These are phyloP conservation scores for Selenia dentaria DNA, from an alignment of 2,888 invertebrate genomes.

Conservation along the genomic window DNA sequence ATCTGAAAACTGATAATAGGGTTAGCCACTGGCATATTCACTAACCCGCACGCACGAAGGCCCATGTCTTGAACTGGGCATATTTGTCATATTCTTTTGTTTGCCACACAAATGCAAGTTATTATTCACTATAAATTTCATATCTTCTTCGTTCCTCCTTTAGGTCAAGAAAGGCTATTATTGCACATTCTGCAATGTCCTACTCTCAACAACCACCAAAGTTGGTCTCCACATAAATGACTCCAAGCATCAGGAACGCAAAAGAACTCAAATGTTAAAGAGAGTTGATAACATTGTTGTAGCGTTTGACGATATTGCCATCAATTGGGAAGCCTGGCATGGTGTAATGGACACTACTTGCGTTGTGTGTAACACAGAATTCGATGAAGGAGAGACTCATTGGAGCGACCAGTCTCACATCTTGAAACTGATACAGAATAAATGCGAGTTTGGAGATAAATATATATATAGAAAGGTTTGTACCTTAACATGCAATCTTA, in stretches of 20 bases:
- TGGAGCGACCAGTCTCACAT: conserved; percentile 41
- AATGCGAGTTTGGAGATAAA: conserved; percentile 40
- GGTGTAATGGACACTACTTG: conserved; percentile 52
- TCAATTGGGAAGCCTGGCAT: conserved; percentile 52
- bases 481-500: no score
- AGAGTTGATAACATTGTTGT: conserved; percentile 12
- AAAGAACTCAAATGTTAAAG: conserved; percentile 12
- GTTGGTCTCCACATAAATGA: conserved; percentile 25
- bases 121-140: no score
- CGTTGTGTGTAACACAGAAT: conserved; percentile 51
- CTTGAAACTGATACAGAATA: conserved; percentile 51
- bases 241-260: conserved; percentile 16
- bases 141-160: no score
- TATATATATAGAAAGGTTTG: conserved; percentile 53
- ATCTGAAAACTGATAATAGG: no score
- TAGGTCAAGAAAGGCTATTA: conserved; percentile 47
- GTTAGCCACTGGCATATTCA: no score
- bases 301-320: conserved; percentile 25
- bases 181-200: conserved; percentile 27
- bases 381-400: conserved; percentile 44
- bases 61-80: no score
- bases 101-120: no score
- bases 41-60: no score
- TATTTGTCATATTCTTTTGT: no score
- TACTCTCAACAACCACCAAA: conserved; percentile 26